Evolutionary conservation across 2,113 vertebrate species (phyloP).

Genomic region (Hymenochirus boettgeri): DNA sequence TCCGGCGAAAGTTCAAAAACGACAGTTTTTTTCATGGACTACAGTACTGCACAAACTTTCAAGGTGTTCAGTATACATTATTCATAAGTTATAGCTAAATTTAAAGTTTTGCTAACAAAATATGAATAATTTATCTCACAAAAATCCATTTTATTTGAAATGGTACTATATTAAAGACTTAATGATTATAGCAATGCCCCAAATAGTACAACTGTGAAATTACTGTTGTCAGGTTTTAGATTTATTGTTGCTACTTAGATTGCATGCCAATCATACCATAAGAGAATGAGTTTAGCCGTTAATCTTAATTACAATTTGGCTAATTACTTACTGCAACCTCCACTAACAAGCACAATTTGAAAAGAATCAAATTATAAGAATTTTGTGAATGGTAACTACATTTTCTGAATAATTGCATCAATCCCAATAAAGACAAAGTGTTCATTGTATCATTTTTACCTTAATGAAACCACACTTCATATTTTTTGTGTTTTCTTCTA

Average conservation of each 20-base stretch:
- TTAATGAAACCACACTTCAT: too few relatives aligned
- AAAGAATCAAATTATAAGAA: slow-evolving; percentile 19
- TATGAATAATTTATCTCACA: background rate
- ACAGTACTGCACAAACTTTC: too few relatives aligned
- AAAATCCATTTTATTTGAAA: slow-evolving; percentile 3
- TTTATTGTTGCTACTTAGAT: slow-evolving; percentile 26
- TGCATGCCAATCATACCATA: slow-evolving; percentile 12
- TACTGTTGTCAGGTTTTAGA: slow-evolving; percentile 26
- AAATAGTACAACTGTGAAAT: slow-evolving; percentile 18
- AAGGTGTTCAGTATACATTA: background rate
- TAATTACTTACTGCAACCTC: slow-evolving; percentile 19
- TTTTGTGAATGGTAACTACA: slow-evolving; percentile 6
- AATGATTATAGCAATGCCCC: slow-evolving; percentile 10
- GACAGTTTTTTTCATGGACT: too few relatives aligned
- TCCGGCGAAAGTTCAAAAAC: too few relatives aligned
- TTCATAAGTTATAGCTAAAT: background rate
- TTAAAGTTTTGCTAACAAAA: background rate
- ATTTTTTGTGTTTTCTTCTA: too few relatives aligned
- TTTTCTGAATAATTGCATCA: background rate
- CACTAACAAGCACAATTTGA: slow-evolving; percentile 1
- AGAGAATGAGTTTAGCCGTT: slow-evolving; percentile 9
- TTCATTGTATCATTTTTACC: too few relatives aligned
- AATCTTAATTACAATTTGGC: slow-evolving; percentile 29
- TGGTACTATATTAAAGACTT: background rate
- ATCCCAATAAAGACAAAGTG: background rate